Evolutionary conservation across 1,140 invertebrate species (phyloP).

Genomic region (Leptoteleia sp.): DNA sequence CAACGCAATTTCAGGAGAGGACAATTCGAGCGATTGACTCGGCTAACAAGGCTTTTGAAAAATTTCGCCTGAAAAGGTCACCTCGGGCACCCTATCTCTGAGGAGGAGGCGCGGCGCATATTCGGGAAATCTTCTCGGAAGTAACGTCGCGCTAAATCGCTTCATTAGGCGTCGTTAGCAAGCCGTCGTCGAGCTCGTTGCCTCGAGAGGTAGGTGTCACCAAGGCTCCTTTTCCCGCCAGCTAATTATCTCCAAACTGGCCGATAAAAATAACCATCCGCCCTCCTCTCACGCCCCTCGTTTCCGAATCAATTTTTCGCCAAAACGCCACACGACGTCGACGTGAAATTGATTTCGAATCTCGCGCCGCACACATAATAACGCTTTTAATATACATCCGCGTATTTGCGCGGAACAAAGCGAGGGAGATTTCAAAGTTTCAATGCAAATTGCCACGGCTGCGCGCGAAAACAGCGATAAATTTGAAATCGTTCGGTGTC

Average conservation of each 20-base stretch:
- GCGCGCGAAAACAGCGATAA: background rate
- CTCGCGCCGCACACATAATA: no score
- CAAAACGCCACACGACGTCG: background rate
- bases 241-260: conserved; percentile 46
- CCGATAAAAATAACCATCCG: conserved; percentile 41
- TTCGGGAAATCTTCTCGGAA: conserved; percentile 32
- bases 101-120: conserved; percentile 17
- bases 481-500: conserved; percentile 3
- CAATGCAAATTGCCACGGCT: background rate
- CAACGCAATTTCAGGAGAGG: background rate
- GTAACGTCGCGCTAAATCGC: conserved; percentile 40
- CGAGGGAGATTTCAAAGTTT: no score
- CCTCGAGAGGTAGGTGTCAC: conserved; percentile 46
- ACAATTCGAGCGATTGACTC: conserved; percentile 13
- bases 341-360: conserved; percentile 13
- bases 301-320: conserved; percentile 29
- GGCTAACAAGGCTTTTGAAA: conserved; percentile 23
- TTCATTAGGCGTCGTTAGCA: conserved; percentile 55
- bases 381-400: no score
- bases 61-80: conserved; percentile 10
- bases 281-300: conserved; percentile 7
- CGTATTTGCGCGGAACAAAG: no score
- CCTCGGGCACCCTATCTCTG: conserved; percentile 24
- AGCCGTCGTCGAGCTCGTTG: conserved; percentile 35
- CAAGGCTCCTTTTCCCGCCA: conserved; percentile 16